Conservation (phyloP, 2,797 vertebrate species). For the Microhierax caerulescens region DNA sequence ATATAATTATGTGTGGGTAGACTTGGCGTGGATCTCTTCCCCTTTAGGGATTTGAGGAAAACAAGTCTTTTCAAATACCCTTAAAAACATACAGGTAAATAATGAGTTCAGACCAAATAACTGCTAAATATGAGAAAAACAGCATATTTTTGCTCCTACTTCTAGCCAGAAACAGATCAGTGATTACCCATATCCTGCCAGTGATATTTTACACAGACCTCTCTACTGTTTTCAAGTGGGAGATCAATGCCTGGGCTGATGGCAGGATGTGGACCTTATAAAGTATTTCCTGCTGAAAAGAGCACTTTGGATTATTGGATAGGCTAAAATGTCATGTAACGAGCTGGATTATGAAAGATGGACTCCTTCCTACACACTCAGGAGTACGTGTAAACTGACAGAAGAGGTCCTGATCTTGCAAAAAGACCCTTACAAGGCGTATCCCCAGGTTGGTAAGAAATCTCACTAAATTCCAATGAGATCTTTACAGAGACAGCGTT, state of each 20-base stretch:
- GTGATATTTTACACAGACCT: constrained; percentile 55
- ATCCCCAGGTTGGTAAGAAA: not conserved
- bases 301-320: not conserved
- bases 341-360: not conserved
- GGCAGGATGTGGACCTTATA: constrained; percentile 43
- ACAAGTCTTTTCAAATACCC: constrained; percentile 51
- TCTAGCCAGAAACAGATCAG: constrained; percentile 25
- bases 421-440: not conserved
- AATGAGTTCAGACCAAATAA: constrained; percentile 50
- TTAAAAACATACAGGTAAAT: constrained; percentile 62
- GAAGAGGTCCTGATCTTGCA: not conserved
- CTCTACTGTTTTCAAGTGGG: constrained; percentile 32
- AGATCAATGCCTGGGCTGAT: constrained; percentile 23
- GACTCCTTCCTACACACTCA: not conserved
- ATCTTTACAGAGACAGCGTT: not conserved
- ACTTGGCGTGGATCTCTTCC: constrained; percentile 18
- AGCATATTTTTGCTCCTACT: constrained; percentile 44
- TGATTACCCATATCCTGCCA: constrained; percentile 53
- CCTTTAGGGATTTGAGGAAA: constrained; percentile 48
- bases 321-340: constrained; percentile 26
- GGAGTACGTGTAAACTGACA: not conserved
- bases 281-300: constrained; percentile 54
- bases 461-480: not conserved
- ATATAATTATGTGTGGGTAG: constrained; percentile 58
- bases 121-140: constrained; percentile 61